These are phyloP conservation scores for Leptopilina boulardi DNA, from an alignment of 1,140 invertebrate genomes.

Conservation along the genomic window DNA sequence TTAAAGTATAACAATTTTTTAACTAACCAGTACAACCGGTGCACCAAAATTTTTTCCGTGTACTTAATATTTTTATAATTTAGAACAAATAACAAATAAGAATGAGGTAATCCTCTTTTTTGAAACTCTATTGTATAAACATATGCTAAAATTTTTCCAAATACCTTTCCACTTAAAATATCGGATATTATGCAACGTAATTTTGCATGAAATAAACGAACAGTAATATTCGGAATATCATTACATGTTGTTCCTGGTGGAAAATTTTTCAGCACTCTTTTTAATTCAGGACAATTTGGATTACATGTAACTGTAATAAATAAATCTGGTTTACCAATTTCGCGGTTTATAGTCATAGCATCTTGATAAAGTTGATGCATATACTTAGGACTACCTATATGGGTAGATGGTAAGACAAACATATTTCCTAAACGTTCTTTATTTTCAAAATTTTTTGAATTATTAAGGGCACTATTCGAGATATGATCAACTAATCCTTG, in stretches of 20 bases:
- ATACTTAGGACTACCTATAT: slow-evolving; percentile 42
- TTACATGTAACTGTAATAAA: slow-evolving; percentile 26
- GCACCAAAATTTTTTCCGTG: too few species aligned
- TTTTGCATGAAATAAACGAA: slow-evolving; percentile 25
- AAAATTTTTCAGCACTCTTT: neutral
- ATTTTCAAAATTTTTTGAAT: slow-evolving; percentile 34
- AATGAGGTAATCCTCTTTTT: slow-evolving; percentile 37
- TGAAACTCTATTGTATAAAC: slow-evolving; percentile 41
- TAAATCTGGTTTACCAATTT: slow-evolving; percentile 38
- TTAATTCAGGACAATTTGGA: slow-evolving; percentile 26
- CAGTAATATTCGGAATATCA: slow-evolving; percentile 22
- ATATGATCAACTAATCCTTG: slow-evolving; percentile 46
- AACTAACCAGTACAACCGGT: too few species aligned
- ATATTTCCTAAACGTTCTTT: slow-evolving; percentile 48
- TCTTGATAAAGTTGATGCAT: slow-evolving; percentile 47
- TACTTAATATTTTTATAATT: slow-evolving; percentile 41
- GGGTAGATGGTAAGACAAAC: slow-evolving; percentile 47
- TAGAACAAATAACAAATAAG: slow-evolving; percentile 37
- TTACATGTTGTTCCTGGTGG: too few species aligned
- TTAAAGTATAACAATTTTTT: too few species aligned
- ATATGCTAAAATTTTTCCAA: slow-evolving; percentile 36
- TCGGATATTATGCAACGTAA: neutral
- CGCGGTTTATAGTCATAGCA: slow-evolving; percentile 37
- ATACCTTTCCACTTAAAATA: slow-evolving; percentile 1
- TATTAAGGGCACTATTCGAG: slow-evolving; percentile 43